Conservation (phyloP, 2,797 vertebrate genomes). For the Clarias laeviceps region DNA sequence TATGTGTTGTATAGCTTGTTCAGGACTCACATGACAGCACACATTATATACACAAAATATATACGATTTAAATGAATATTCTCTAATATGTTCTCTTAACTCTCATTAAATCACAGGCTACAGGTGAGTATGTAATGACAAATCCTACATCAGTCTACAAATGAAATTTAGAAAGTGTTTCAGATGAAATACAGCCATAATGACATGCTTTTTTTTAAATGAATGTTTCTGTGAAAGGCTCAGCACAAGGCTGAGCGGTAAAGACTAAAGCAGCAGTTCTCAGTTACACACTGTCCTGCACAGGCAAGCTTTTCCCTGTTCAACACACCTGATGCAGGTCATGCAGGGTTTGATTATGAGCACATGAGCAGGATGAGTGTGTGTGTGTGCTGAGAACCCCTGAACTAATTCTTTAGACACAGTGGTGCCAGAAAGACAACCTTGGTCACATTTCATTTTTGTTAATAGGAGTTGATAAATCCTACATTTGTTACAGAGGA, state of each 20-base stretch:
- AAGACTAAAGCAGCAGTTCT: background rate
- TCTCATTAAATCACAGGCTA: background rate
- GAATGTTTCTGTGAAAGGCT: background rate
- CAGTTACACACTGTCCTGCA: background rate
- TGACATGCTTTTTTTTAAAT: background rate
- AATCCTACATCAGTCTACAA: background rate
- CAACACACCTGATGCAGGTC: constrained; percentile 10
- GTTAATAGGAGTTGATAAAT: background rate
- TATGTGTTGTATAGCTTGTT: background rate
- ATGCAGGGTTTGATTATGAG: background rate
- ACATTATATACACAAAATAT: background rate
- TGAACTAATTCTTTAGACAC: background rate
- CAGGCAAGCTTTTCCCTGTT: background rate
- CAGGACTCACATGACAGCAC: background rate
- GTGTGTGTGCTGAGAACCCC: background rate
- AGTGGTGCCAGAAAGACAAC: background rate
- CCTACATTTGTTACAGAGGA: background rate
- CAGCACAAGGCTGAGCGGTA: background rate
- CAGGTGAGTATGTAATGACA: background rate
- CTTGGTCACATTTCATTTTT: background rate
- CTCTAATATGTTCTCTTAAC: background rate
- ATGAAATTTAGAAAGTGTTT: background rate
- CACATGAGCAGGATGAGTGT: background rate
- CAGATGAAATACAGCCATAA: background rate
- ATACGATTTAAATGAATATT: background rate